These are phyloP conservation scores for Proisotoma minuta DNA, from an alignment of 2,888 invertebrate genomes.

Conservation along the genomic window DNA sequence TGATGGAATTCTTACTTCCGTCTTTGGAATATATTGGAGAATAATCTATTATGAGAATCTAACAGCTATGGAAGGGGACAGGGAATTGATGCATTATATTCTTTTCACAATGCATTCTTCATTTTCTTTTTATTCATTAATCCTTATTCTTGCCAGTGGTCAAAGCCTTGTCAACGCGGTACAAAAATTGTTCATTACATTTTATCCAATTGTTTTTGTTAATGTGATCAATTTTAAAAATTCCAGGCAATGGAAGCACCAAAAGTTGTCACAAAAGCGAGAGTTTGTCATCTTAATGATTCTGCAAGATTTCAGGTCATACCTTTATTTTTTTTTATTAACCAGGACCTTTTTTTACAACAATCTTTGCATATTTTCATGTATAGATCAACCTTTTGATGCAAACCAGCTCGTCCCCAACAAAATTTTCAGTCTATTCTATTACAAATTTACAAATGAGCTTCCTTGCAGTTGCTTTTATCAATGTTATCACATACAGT, in stretches of 20 bases:
- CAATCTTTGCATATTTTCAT: not conserved
- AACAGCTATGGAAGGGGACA: not conserved
- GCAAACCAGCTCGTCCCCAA: not conserved
- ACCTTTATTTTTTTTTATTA: not conserved
- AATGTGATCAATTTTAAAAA: not conserved
- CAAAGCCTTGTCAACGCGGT: not conserved
- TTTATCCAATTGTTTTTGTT: not conserved
- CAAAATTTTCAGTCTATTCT: not conserved
- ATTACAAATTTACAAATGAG: not conserved
- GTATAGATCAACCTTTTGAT: not conserved
- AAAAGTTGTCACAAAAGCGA: not conserved
- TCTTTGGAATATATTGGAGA: not conserved
- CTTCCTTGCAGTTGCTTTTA: not conserved
- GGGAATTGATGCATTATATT: not conserved
- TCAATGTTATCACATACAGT: not conserved
- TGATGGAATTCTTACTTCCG: not conserved
- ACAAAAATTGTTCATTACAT: not conserved
- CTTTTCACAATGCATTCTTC: not conserved
- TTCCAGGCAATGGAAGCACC: not conserved
- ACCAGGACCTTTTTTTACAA: not conserved
- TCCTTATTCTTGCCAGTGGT: not conserved
- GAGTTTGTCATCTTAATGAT: not conserved
- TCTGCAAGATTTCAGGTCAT: not conserved
- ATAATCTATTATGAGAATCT: constrained; percentile 1
- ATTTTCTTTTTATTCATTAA: not conserved